phyloP scores from a whole-genome alignment of 2,888 invertebrate genomes.

The Nysson spinosus region DNA sequence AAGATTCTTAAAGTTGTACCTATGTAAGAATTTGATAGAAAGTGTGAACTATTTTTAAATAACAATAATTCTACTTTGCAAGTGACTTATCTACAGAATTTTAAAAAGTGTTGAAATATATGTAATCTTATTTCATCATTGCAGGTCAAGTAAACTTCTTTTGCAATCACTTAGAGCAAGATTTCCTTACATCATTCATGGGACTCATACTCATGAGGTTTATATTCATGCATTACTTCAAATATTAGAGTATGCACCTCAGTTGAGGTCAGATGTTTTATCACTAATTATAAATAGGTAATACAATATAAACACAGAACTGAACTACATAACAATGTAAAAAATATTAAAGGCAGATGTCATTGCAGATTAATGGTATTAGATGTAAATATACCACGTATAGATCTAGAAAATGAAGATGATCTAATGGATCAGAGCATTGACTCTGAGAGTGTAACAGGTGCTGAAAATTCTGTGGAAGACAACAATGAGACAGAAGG shows the following conservation, averaged over 20 bases:
- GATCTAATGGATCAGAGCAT: conserved; percentile 77
- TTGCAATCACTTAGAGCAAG: conserved; percentile 81
- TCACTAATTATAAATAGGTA: conserved; percentile 88
- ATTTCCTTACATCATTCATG: conserved; percentile 88
- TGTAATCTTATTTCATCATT: conserved; percentile 33
- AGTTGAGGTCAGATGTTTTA: conserved; percentile 84
- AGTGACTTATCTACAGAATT: not conserved
- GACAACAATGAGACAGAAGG: conserved; percentile 60
- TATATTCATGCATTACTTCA: conserved; percentile 89
- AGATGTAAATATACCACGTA: conserved; percentile 85
- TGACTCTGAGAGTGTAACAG: conserved; percentile 66
- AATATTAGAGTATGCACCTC: conserved; percentile 86
- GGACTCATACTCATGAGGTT: conserved; percentile 84
- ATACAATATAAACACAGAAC: not conserved
- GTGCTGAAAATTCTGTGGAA: conserved; percentile 77
- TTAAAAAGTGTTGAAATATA: not conserved
- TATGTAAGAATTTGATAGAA: conserved; percentile 78
- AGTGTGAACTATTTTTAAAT: not conserved
- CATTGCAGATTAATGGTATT: conserved; percentile 84
- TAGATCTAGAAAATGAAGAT: conserved; percentile 79
- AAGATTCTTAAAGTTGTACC: conserved; percentile 80
- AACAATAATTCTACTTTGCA: not conserved
- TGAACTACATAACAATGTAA: not conserved
- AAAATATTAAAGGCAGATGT: not conserved
- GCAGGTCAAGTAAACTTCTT: conserved; percentile 85